phyloP scores from a whole-genome alignment of 2,888 invertebrate species.

The Hylaea fasciaria region DNA sequence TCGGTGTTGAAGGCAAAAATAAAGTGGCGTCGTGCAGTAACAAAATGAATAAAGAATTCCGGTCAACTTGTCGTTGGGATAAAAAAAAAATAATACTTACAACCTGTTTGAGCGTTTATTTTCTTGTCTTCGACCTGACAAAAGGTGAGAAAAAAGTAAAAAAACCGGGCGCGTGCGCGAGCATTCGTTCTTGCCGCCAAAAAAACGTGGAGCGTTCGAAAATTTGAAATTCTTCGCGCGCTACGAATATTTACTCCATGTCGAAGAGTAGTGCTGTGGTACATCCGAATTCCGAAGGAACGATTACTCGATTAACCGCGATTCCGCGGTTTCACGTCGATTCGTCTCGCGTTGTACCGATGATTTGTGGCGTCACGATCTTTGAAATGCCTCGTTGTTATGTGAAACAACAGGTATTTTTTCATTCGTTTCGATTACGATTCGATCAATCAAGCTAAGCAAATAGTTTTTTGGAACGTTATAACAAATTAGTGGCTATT shows the following conservation, averaged over 20 bases:
- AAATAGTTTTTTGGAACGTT: constrained; percentile 25
- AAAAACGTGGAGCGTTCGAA: constrained; percentile 71
- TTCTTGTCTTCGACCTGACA: constrained; percentile 51
- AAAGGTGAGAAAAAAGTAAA: constrained; percentile 53
- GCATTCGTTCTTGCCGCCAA: constrained; percentile 74
- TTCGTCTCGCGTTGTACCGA: constrained; percentile 69
- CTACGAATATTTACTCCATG: constrained; percentile 64
- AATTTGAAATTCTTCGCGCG: constrained; percentile 69
- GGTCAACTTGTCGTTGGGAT: constrained; percentile 51
- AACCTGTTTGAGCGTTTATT: constrained; percentile 68
- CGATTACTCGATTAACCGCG: constrained; percentile 55
- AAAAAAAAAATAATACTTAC: constrained; percentile 61
- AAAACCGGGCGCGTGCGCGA: constrained; percentile 71
- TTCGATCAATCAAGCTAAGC: constrained; percentile 36
- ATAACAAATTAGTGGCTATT: constrained; percentile 21
- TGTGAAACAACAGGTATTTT: constrained; percentile 52
- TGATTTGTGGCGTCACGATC: constrained; percentile 71
- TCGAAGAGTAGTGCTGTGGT: constrained; percentile 40
- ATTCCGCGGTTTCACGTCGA: constrained; percentile 68
- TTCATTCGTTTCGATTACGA: constrained; percentile 39
- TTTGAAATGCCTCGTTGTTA: constrained; percentile 56
- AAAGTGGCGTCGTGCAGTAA: constrained; percentile 41
- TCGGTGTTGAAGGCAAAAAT: constrained; percentile 33
- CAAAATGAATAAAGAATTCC: constrained; percentile 48
- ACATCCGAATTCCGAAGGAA: constrained; percentile 55